Evolutionary conservation across 2,797 vertebrate genomes (phyloP).

Genomic region (Parotocinclus haroldoi): DNA sequence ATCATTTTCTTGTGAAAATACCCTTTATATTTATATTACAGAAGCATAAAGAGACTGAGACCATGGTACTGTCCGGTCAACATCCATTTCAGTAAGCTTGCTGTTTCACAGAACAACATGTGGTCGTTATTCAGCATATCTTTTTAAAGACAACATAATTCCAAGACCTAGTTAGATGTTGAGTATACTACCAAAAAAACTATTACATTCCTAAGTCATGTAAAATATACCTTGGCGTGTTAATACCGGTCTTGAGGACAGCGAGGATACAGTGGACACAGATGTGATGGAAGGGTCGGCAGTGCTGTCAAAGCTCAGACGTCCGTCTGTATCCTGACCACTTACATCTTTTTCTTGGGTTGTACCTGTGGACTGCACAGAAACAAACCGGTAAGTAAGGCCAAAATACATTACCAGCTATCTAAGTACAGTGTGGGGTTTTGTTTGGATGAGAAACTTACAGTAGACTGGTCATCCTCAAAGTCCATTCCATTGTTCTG

Average conservation of each 20-base stretch:
- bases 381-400: conserved; percentile 8
- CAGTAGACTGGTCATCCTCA: conserved; percentile 79
- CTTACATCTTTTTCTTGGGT: conserved; percentile 70
- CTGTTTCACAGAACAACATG: too few species aligned
- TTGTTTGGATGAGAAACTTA: conserved; percentile 61
- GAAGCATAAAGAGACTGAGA: too few species aligned
- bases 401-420: too few species aligned
- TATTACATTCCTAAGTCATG: neutral
- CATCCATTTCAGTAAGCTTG: too few species aligned
- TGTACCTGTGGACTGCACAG: conserved; percentile 64
- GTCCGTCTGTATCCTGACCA: conserved; percentile 68
- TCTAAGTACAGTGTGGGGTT: neutral
- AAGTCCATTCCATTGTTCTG: conserved; percentile 76
- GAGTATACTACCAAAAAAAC: too few species aligned
- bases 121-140: too few species aligned
- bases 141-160: too few species aligned
- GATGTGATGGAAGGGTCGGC: conserved; percentile 53
- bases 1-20: too few species aligned
- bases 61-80: too few species aligned
- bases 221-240: conserved; percentile 73
- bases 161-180: too few species aligned
- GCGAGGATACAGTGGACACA: conserved; percentile 49
- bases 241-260: conserved; percentile 59
- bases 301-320: conserved; percentile 51
- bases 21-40: too few species aligned